phyloP scores from a whole-genome alignment of 2,888 invertebrate genomes.

The Polia nebulosa region DNA sequence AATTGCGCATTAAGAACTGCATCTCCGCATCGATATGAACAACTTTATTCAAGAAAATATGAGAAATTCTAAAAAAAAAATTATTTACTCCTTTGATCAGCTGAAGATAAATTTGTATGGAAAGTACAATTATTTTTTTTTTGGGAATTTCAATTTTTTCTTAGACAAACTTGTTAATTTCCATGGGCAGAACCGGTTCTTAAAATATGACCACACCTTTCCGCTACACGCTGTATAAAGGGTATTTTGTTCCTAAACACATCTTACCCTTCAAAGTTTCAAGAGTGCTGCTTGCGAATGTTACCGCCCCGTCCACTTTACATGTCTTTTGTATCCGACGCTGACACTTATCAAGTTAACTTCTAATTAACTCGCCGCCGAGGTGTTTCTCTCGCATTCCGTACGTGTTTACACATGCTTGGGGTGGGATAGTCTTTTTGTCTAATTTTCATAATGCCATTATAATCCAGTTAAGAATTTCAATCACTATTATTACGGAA shows the following conservation, averaged over 20 bases:
- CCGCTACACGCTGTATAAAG: neutral
- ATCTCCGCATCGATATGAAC: no score
- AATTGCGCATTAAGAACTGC: no score
- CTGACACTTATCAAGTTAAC: neutral
- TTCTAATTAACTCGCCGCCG: neutral
- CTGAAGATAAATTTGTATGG: no score
- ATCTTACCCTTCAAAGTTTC: neutral
- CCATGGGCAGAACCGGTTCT: no score
- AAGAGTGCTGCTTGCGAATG: slow-evolving; percentile 7
- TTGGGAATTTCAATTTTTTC: no score
- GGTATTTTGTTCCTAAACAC: slow-evolving; percentile 7
- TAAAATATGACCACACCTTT: no score
- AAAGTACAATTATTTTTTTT: neutral
- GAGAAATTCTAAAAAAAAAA: no score
- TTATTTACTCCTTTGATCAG: no score
- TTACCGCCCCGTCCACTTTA: neutral
- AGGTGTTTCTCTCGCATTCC: slow-evolving; percentile 6
- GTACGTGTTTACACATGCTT: slow-evolving; percentile 25
- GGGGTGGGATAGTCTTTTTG: slow-evolving; percentile 8
- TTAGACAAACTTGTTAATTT: no score
- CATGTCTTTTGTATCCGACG: slow-evolving; percentile 11
- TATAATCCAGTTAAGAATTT: slow-evolving; percentile 39
- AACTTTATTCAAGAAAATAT: no score
- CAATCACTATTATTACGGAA: slow-evolving; percentile 25
- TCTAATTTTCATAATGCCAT: slow-evolving; percentile 35